Conservation (phyloP, 2,888 invertebrate species). For the Tillus elongatus region DNA sequence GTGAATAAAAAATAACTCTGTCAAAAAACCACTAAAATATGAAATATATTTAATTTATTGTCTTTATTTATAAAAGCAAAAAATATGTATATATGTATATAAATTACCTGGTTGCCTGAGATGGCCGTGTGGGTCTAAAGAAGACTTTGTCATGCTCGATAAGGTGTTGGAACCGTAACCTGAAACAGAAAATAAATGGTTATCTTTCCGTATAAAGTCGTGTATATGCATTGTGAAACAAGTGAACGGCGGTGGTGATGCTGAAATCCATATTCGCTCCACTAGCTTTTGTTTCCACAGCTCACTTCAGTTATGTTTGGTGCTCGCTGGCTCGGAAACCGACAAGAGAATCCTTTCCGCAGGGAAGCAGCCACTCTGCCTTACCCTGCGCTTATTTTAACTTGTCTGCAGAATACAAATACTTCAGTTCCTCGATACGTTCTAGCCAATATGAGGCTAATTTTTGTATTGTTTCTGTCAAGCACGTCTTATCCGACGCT, state of each 20-base stretch:
- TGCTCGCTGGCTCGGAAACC: slow-evolving; percentile 37
- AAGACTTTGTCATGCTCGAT: slow-evolving; percentile 70
- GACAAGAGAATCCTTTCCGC: slow-evolving; percentile 43
- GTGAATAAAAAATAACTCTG: too few species aligned
- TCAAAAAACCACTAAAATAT: too few species aligned
- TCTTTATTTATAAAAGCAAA: too few species aligned
- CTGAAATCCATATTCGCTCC: slow-evolving; percentile 26
- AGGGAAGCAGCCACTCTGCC: slow-evolving; percentile 25
- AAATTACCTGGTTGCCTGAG: slow-evolving; percentile 78
- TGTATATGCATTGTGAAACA: neutral
- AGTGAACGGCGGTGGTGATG: neutral
- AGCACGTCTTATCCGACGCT: too few species aligned
- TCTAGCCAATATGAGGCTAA: too few species aligned
- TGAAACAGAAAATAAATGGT: slow-evolving; percentile 52
- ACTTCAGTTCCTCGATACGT: too few species aligned
- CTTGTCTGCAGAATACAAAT: slow-evolving; percentile 14
- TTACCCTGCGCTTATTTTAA: slow-evolving; percentile 21
- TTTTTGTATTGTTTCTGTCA: too few species aligned
- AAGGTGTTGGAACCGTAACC: slow-evolving; percentile 79
- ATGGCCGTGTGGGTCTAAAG: slow-evolving; percentile 81
- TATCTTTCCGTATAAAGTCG: too few species aligned
- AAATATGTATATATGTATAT: too few species aligned
- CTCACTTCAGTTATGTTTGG: slow-evolving; percentile 38
- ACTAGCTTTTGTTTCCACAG: slow-evolving; percentile 38
- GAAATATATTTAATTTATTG: too few species aligned